These are phyloP conservation scores for Danaus melanippus DNA, from an alignment of 1,140 invertebrate species.

Conservation along the genomic window DNA sequence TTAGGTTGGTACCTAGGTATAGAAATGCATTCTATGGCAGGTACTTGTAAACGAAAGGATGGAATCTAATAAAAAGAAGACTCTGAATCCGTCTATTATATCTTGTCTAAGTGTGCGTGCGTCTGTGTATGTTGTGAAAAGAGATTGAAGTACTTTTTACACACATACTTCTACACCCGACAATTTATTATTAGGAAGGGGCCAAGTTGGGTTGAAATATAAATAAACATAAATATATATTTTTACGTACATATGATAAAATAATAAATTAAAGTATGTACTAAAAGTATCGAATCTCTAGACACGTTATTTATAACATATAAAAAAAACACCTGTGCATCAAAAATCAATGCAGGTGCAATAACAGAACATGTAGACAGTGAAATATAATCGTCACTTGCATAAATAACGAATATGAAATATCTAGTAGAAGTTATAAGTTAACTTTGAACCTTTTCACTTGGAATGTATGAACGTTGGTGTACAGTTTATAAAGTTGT, in stretches of 20 bases:
- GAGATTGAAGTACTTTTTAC: conserved; percentile 52
- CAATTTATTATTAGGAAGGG: conserved; percentile 51
- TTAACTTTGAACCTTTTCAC: conserved; percentile 26
- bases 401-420: conserved; percentile 26
- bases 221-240: conserved; percentile 21
- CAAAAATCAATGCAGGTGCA: conserved; percentile 32
- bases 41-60: conserved; percentile 48
- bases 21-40: conserved; percentile 39
- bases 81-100: conserved; percentile 46
- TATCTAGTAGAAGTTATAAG: conserved; percentile 25
- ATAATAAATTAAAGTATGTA: conserved; percentile 15
- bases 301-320: conserved; percentile 13
- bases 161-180: conserved; percentile 42
- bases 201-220: conserved; percentile 39
- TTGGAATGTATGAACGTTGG: conserved; percentile 31
- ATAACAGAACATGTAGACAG: conserved; percentile 10
- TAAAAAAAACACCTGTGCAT: conserved; percentile 24
- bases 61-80: conserved; percentile 61
- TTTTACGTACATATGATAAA: conserved; percentile 20
- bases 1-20: conserved; percentile 18
- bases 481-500: conserved; percentile 61
- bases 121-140: conserved; percentile 43
- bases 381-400: conserved; percentile 14
- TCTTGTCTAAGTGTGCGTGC: conserved; percentile 39
- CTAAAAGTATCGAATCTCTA: conserved; percentile 8